These are phyloP conservation scores for Aphis gossypii DNA, from an alignment of 1,140 invertebrate species.

Conservation along the genomic window DNA sequence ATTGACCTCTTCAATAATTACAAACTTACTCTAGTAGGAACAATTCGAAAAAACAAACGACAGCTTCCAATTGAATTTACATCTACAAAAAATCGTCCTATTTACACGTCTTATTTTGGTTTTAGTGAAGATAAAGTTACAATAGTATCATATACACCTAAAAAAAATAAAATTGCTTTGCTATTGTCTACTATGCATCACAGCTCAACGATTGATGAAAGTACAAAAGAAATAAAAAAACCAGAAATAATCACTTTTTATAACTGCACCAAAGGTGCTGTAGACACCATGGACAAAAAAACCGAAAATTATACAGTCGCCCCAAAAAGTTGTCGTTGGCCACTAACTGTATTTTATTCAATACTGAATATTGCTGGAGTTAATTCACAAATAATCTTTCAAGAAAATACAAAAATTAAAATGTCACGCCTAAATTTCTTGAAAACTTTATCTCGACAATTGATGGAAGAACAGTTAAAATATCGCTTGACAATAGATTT, in stretches of 20 bases:
- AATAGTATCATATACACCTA: background rate
- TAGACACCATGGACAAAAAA: conserved; percentile 35
- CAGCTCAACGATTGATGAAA: conserved; percentile 1
- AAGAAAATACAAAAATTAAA: too few species aligned
- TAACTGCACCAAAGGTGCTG: background rate
- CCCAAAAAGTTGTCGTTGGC: background rate
- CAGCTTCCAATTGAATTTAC: background rate
- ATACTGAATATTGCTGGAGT: background rate
- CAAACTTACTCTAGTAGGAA: background rate
- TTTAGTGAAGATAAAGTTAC: conserved; percentile 31
- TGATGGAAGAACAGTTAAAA: background rate
- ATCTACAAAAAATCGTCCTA: background rate
- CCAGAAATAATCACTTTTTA: conserved; percentile 1
- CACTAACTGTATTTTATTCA: conserved; percentile 11
- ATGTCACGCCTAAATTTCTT: too few species aligned
- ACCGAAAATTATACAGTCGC: background rate
- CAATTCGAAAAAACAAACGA: background rate
- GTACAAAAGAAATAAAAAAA: conserved; percentile 21
- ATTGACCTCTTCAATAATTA: conserved; percentile 3
- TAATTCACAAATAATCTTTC: conserved; percentile 28
- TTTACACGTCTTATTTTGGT: conserved; percentile 23
- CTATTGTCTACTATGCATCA: conserved; percentile 25
- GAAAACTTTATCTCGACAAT: too few species aligned
- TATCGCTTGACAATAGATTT: background rate
- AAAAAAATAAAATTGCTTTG: conserved; percentile 18